These are phyloP conservation scores for Pandion haliaetus DNA, from an alignment of 2,113 vertebrate genomes.

Conservation along the genomic window DNA sequence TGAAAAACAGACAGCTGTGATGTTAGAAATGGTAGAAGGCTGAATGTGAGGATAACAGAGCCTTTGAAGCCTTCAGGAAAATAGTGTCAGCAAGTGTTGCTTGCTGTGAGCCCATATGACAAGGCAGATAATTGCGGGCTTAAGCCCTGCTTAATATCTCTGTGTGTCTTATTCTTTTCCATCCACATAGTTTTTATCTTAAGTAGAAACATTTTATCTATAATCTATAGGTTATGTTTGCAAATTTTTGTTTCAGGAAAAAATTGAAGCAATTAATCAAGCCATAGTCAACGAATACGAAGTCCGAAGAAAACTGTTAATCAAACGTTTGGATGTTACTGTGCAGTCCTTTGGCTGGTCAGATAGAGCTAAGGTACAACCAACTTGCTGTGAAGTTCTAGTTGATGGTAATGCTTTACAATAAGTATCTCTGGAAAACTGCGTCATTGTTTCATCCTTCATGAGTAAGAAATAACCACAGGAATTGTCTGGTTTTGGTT, in stretches of 20 bases:
- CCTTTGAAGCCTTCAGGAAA: neutral
- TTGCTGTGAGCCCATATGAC: neutral
- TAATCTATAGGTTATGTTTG: neutral
- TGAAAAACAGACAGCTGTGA: neutral
- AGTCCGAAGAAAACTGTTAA: constrained; percentile 92
- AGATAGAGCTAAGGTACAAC: constrained; percentile 91
- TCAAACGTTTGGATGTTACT: constrained; percentile 97
- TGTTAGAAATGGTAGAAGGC: neutral
- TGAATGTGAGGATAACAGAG: neutral
- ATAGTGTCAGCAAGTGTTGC: neutral
- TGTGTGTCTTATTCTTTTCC: neutral
- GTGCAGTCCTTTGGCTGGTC: constrained; percentile 99
- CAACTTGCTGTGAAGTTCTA: neutral
- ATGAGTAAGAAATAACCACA: neutral
- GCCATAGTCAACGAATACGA: constrained; percentile 94
- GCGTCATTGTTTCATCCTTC: neutral
- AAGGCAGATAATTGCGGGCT: neutral
- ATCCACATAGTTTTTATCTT: neutral
- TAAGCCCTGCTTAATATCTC: neutral
- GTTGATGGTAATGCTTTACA: neutral
- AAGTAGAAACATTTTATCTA: neutral
- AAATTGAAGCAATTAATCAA: constrained; percentile 97
- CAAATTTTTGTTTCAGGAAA: constrained; percentile 83
- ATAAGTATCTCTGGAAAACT: neutral
- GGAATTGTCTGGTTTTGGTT: neutral